Evolutionary conservation across 2,797 vertebrate species (phyloP), one percentile per base, ranked within the genome.

Genomic region (Garrulus glandarius): DNA sequence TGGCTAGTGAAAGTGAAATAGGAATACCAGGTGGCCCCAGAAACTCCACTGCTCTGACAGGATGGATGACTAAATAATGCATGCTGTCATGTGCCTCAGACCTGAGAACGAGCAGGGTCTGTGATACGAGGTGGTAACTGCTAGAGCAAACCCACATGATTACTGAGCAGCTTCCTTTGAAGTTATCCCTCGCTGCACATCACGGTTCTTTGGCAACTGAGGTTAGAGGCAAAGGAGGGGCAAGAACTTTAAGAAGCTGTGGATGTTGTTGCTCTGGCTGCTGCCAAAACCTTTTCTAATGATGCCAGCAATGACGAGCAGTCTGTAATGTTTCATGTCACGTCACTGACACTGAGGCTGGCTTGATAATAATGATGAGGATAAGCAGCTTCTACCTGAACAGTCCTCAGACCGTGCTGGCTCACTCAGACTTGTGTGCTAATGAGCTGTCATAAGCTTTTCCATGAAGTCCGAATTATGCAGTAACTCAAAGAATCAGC

Each of bases 401-500:
- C 63, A 87, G 55, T 15, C 44, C 52, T 93, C 69, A 80, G 74
- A 12, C 67, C 3, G 0, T 37, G 63, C 75, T 79, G 76, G 56
- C 52, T 69, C 36, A 1, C 61, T 88, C 86, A 84, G 63, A 67
- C 61, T 82, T 63, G 39, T 0, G 2, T 79, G 77, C 47, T 96
- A 94, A 94, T 63, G 67, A 96, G 55, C 91, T 89, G 92, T 69
- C 89, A 55, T 5, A 57, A 79, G 43, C 71, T 52, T 52, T 70
- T 68, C 44, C 72, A 71, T 23, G 11, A 93, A 91, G 84, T 60
- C 75, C 3, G 0, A 91, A 82, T 79, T 77, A 92, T 29, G 81
- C 81, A 85, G 47, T 26, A 79, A 82, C 47, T 89, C 67, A 37
- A 52, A 92, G 80, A 29, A 84, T 63, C 81, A 70, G 68, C 0